Evolutionary conservation across 2,797 vertebrate genomes (phyloP), one percentile per base, ranked within the genome.

Genomic region (Echeneis naucrates): DNA sequence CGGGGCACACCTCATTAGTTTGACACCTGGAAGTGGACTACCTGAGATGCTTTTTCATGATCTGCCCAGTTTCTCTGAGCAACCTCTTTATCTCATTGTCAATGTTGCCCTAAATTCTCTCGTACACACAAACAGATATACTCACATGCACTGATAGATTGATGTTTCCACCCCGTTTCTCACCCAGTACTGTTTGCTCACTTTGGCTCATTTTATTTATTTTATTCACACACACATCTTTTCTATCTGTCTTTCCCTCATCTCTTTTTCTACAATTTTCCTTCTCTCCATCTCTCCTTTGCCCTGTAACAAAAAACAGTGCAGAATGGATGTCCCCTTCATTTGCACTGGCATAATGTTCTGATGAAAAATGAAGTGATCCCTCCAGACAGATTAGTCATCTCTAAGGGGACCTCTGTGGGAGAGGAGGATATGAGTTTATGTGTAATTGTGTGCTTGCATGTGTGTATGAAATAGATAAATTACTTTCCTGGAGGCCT

Each of bases 291-390:
- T 70, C 59, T 63, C 30, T 44, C 48, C 65, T 66, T 65, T n/a
- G 37, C 72, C 59, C 70, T 26, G 65, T 87, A 80, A 83, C 87
- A 87, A 92, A 88, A 26, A 74, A 81, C 80, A 54, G 72, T 47
- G 71, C 78, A 68, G 72, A 90, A 91, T 92, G 81, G 86, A 93
- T 87, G 91, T 84, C 78, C 86, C 85, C 82, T 87, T 90, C 91
- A 84, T 93, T 91, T 89, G 82, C 80, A 45, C 74, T 56, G 55
- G 82, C 58, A 80, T 88, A 92, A 93, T 91, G 86, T 90, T 78
- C 82, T 68, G 88, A 87, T 90, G 92, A 94, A 87, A 93, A 92
- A 94, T 91, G 87, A 90, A 91, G 83, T 86, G 80, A 84, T 86
- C 87, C 78, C 80, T 90, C 79, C 75, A 84, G 85, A 85, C 88